Evolutionary conservation across 2,888 invertebrate genomes (phyloP).

Genomic region (Miltochrista miniata): DNA sequence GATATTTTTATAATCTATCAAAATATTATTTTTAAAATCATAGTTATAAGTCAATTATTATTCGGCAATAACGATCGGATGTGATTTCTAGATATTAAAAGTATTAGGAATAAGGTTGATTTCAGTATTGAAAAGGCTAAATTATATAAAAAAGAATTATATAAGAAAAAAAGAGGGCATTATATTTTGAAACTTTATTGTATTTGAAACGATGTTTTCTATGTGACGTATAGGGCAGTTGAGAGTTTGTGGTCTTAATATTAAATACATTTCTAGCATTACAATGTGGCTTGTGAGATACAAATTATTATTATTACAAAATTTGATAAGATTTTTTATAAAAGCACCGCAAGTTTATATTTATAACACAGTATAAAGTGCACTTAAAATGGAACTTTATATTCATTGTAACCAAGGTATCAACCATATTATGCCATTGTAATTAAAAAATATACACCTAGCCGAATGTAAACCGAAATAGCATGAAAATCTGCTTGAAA

Average conservation of each 20-base stretch:
- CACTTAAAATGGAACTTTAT: no score
- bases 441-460: no score
- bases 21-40: conserved; percentile 29
- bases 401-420: no score
- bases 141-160: conserved; percentile 27
- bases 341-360: background rate
- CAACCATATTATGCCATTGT: no score
- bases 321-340: background rate
- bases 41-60: conserved; percentile 62
- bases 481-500: no score
- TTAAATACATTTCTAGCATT: background rate
- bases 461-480: no score
- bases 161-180: conserved; percentile 28
- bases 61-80: conserved; percentile 65
- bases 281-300: background rate
- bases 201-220: conserved; percentile 38
- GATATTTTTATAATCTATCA: conserved; percentile 56
- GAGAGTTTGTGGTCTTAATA: conserved; percentile 46
- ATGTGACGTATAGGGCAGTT: conserved; percentile 49
- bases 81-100: conserved; percentile 51
- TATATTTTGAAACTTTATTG: conserved; percentile 50
- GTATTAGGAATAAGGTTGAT: conserved; percentile 22
- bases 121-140: conserved; percentile 33
- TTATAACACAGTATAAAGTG: no score
- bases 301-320: no score